Evolutionary conservation across 2,113 vertebrate species (phyloP).

Genomic region (Antechinus flavipes): DNA sequence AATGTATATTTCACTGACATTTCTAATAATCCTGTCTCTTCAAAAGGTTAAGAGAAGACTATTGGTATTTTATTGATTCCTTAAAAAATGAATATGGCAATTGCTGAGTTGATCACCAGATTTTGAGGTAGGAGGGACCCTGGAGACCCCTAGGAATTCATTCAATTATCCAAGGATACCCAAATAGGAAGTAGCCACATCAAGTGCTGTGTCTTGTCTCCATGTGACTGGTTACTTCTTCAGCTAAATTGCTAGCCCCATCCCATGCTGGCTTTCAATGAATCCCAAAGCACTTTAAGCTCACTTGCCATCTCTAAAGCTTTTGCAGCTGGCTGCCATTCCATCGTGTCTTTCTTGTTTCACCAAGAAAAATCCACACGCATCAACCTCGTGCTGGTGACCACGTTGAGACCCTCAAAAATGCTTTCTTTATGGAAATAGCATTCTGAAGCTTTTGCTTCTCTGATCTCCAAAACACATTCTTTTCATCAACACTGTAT

Average conservation of each 20-base stretch:
- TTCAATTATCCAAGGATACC: neutral
- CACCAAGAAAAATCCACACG: conserved; percentile 1
- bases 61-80: neutral
- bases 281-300: neutral
- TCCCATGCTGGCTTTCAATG: neutral
- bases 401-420: neutral
- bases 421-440: neutral
- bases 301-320: neutral
- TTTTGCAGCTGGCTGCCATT: neutral
- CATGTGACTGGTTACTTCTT: neutral
- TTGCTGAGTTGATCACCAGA: neutral
- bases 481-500: neutral
- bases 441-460: neutral
- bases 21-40: neutral
- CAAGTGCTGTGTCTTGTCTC: neutral
- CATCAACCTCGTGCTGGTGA: neutral
- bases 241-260: neutral
- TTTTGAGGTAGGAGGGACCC: neutral
- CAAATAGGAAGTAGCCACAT: neutral
- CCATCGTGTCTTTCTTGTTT: neutral
- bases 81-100: neutral
- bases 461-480: conserved; percentile 1
- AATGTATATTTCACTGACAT: neutral
- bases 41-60: neutral
- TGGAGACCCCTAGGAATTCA: neutral